Evolutionary conservation across 2,888 invertebrate species (phyloP), one percentile per base, ranked within the genome.

Genomic region (Labia minor): DNA sequence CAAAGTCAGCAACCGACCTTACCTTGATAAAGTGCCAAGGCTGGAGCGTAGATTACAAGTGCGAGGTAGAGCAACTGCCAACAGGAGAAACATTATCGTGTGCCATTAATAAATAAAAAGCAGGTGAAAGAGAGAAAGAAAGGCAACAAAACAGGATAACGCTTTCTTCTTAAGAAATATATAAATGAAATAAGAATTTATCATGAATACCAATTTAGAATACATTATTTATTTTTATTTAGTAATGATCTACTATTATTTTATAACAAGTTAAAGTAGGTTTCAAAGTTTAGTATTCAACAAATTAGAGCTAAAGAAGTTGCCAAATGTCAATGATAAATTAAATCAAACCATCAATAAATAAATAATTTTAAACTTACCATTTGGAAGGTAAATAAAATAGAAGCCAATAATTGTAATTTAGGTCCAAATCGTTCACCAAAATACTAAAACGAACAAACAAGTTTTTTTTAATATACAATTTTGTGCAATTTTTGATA

Each of bases 21-120:
- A 78, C 77, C 77, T 75, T 78, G 77, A 63, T 76, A 73, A 26
- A 84, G 75, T 1, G 83, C 83, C 37, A 84, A 74, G 0, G 83
- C 79, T 20, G 83, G 83, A 2, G 83, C 83, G 73, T 83, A 83
- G n/a, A 84, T 74, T 1, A 82, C 83, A 19, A 83, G 79, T 0
- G 83, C 79, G 76, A 83, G 70, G 65, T 73, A 74, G 18, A 74
- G 65, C 4, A 75, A 70, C 75, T 74, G 69, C 8, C 72, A 71
- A 6, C 21, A 66, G 18, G 65, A 65, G 61, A 11, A 6, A 65
- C 20, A 62, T 26, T 26, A 61, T 14, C 14, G 21, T n/a, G n/a
- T n/a, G n/a, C n/a, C n/a, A n/a, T n/a, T n/a, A n/a, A n/a, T n/a
- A n/a, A n/a, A n/a, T n/a, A n/a, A 33, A 16, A 64, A 19, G 3